phyloP scores from a whole-genome alignment of 2,888 invertebrate species.

The Sycophila texana region DNA sequence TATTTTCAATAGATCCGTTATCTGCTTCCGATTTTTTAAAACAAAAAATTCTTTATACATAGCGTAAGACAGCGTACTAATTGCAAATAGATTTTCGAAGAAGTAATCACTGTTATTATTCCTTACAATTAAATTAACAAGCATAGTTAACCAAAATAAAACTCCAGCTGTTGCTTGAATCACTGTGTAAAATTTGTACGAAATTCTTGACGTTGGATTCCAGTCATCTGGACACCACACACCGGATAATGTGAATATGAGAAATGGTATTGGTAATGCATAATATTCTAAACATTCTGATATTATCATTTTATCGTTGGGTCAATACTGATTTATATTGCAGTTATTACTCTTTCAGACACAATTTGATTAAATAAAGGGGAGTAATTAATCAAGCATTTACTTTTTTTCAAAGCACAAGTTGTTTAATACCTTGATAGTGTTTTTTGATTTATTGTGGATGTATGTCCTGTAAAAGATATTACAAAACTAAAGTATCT shows the following conservation, averaged over 20 bases:
- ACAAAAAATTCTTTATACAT: conserved; percentile 45
- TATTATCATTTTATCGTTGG: conserved; percentile 22
- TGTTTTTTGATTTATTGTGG: too few relatives aligned
- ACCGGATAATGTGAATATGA: conserved; percentile 30
- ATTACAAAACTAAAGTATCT: neutral
- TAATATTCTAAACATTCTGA: conserved; percentile 42
- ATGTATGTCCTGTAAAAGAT: too few relatives aligned
- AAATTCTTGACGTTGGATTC: conserved; percentile 19
- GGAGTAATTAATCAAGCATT: too few relatives aligned
- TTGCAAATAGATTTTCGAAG: conserved; percentile 47
- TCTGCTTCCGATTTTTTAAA: conserved; percentile 28
- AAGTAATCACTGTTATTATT: conserved; percentile 27
- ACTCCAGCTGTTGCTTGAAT: conserved; percentile 15
- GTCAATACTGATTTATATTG: neutral
- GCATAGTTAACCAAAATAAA: conserved; percentile 45
- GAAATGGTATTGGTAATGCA: conserved; percentile 36
- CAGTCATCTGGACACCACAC: conserved; percentile 50
- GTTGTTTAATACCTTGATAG: too few relatives aligned
- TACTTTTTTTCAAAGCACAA: too few relatives aligned
- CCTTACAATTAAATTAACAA: conserved; percentile 19
- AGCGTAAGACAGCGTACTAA: conserved; percentile 14
- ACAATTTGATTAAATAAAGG: neutral
- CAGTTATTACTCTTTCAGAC: neutral
- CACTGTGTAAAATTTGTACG: conserved; percentile 21
- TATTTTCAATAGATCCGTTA: conserved; percentile 11